These are phyloP conservation scores for Bucorvus abyssinicus DNA, from an alignment of 2,797 vertebrate genomes.

Conservation along the genomic window DNA sequence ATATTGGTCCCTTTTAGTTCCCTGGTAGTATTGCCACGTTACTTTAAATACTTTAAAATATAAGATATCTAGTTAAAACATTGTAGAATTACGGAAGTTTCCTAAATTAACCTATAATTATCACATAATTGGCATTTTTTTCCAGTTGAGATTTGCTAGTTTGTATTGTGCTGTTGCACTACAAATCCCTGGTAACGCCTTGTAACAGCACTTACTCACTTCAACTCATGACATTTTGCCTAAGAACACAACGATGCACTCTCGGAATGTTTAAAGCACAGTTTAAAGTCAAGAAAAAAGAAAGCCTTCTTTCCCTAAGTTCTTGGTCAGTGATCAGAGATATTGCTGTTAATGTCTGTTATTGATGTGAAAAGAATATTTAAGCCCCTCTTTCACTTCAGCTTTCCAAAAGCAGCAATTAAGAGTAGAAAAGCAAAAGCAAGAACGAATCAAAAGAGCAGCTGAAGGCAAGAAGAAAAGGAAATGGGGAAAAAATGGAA, in stretches of 20 bases:
- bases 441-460: not conserved
- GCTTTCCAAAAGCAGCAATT: slow-evolving; percentile 5
- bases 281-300: not conserved
- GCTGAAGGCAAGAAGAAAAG: not conserved
- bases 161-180: not conserved
- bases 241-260: not conserved
- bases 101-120: not conserved
- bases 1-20: not conserved
- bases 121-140: not conserved
- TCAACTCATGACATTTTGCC: not conserved
- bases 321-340: not conserved
- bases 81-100: not conserved
- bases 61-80: not conserved
- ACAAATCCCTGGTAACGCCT: not conserved
- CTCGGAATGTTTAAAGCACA: not conserved
- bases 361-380: not conserved
- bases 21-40: not conserved
- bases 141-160: not conserved
- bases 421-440: not conserved
- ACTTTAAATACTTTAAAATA: not conserved
- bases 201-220: not conserved
- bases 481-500: not conserved
- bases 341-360: not conserved
- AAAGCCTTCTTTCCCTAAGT: not conserved
- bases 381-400: not conserved